Percentiles rank a stretch among this genome's conserved stretches.
These are phyloP conservation scores for Petrosia ficiformis DNA, from an alignment of 37 sponge, comb jelly and placozoan genomes.

Conservation along the genomic window DNA sequence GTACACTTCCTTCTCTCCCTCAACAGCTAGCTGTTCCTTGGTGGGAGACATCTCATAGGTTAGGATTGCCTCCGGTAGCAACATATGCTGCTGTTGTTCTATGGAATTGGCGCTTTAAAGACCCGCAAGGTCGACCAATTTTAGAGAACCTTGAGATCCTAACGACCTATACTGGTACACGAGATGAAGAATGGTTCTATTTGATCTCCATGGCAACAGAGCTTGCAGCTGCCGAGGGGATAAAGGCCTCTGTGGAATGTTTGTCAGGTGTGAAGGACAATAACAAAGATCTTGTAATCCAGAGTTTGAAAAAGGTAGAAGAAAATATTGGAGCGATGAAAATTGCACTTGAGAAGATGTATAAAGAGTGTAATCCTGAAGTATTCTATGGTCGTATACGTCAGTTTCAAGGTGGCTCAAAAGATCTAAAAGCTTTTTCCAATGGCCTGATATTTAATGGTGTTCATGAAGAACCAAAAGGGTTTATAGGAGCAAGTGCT, in stretches of 20 bases:
- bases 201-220: slow-evolving; percentile 26
- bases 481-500: slow-evolving; percentile 45
- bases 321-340: slow-evolving; percentile 25
- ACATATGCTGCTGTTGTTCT: slow-evolving; percentile 31
- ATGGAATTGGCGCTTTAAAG: slow-evolving; percentile 37
- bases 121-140: slow-evolving; percentile 17
- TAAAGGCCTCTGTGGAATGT: slow-evolving; percentile 2
- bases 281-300: neutral
- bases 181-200: slow-evolving; percentile 60
- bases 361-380: slow-evolving; percentile 32
- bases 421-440: neutral
- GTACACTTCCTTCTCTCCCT: slow-evolving; percentile 3
- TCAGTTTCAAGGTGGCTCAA: slow-evolving; percentile 36
- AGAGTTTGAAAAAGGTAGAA: neutral
- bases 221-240: slow-evolving; percentile 25
- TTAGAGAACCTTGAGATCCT: slow-evolving; percentile 18
- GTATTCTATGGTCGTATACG: slow-evolving; percentile 44
- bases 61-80: slow-evolving; percentile 43
- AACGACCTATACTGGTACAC: slow-evolving; percentile 29
- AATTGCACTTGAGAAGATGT: slow-evolving; percentile 23
- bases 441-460: slow-evolving; percentile 33
- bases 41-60: slow-evolving; percentile 15
- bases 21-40: slow-evolving; percentile 45
- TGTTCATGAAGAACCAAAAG: slow-evolving; percentile 23
- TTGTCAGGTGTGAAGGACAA: slow-evolving; percentile 7